phyloP scores from a whole-genome alignment of 2,113 vertebrate species.

The Oreochromis niloticus region DNA sequence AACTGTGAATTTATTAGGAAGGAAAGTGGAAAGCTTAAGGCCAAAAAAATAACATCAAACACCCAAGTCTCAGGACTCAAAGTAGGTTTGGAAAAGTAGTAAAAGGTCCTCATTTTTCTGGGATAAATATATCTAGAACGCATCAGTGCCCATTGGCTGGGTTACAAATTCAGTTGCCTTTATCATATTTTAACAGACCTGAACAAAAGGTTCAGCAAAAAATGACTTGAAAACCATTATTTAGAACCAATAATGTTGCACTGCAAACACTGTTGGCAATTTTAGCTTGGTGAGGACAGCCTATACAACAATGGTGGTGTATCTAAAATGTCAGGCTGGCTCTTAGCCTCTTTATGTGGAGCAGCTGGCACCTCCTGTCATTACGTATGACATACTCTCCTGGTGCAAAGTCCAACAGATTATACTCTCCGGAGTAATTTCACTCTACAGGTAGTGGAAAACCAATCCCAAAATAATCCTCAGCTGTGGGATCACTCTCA shows the following conservation, averaged over 20 bases:
- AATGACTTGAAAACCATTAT: too few species aligned
- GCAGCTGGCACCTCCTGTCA: accelerated
- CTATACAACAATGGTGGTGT: background rate
- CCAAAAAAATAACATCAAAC: accelerated
- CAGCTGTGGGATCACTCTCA: background rate
- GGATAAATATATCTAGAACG: accelerated
- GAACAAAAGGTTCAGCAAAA: too few species aligned
- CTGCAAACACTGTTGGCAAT: accelerated
- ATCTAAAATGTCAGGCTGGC: background rate
- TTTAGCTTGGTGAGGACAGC: too few species aligned
- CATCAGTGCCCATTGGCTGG: background rate
- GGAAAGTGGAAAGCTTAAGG: background rate
- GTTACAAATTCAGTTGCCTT: background rate
- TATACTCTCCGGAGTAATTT: accelerated
- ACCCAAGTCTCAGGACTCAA: background rate
- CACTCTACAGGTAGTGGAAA: background rate
- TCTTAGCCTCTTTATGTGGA: accelerated
- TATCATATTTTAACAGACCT: accelerated
- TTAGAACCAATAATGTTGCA: too few species aligned
- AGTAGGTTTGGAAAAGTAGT: background rate
- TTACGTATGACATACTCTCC: accelerated
- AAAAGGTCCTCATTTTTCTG: accelerated
- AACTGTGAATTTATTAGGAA: background rate
- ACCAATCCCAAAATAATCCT: background rate
- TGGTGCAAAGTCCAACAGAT: background rate